A percentile compares a stretch with the other conserved stretches of the same genome.
Conservation (phyloP, 2,797 vertebrate species). For the Apodemus agrarius region DNA sequence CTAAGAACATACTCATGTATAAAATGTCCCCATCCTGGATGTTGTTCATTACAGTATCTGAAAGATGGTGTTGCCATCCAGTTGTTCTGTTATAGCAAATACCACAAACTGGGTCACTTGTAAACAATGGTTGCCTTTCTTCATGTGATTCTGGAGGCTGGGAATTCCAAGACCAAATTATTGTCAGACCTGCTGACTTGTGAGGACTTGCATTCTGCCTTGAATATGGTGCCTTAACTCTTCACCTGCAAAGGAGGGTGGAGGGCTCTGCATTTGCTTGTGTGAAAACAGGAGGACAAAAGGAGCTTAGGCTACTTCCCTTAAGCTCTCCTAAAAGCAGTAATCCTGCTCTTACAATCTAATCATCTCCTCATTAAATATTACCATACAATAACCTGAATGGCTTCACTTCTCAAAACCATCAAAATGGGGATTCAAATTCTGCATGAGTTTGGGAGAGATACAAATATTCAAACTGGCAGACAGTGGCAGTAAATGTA, state of each 20-base stretch:
- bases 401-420: background rate
- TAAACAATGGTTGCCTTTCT: background rate
- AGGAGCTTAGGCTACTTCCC: background rate
- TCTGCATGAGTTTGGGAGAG: background rate
- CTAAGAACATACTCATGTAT: background rate
- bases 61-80: background rate
- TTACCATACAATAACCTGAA: background rate
- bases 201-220: background rate
- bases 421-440: background rate
- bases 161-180: background rate
- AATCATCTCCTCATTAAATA: background rate
- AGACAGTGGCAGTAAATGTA: background rate
- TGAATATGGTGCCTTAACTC: background rate
- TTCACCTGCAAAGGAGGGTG: background rate
- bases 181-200: background rate
- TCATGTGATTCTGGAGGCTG: background rate
- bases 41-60: background rate
- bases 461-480: background rate
- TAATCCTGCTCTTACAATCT: background rate
- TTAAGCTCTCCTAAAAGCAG: background rate
- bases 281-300: background rate
- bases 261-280: background rate
- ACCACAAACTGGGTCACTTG: background rate
- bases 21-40: background rate
- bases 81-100: background rate